Evolutionary conservation across 1,140 invertebrate species (phyloP), one percentile per base, ranked within the genome.

Genomic region (Calliopsis andreniformis): DNA sequence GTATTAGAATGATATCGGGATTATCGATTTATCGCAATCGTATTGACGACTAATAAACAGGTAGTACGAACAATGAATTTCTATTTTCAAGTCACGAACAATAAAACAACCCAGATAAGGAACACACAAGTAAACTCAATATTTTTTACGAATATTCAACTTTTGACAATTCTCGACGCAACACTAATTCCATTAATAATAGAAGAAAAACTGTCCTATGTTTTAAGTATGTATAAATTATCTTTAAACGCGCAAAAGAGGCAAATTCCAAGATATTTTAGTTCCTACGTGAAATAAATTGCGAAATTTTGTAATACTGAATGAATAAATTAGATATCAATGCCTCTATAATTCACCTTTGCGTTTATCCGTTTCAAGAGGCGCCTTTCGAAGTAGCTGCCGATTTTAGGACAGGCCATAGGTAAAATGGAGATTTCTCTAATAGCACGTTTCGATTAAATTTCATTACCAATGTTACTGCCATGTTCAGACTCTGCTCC

Each of bases 381-480:
- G n/a, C 6, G 56, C n/a, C 35, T 10, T 55, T 42, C 0, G 4
- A 12, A n/a, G 14, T 28, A 55, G 43, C 20, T 32, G 28, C 25
- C 42, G 35, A 1, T 32, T 25, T 12, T 7, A n/a, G 7, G 4
- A 59, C 8, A 58, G 23, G 23, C n/a, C 8, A 6, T 16, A 69
- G 23, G 10, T 58, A 58, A 53, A 35, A 39, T 6, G 16, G 32
- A 35, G 6, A 18, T 47, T n/a, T 14, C 12, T 25, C 7, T 47
- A 42, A 68, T n/a, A 67, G 39, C 35, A 12, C 3, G 7, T 39
- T 51, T 20, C 18, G 45, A 72, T 63, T 53, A 63, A 63, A 72
- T 51, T 63, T 72, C 45, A 72, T 63, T 72, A 63, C 47, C 32
- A 72, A 63, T 63, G 35, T 63, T 71, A 42, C 32, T 63, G 45